Base-by-base conservation (phyloP, 2,113 vertebrate genomes). In the Thomomys bottae region DNA sequence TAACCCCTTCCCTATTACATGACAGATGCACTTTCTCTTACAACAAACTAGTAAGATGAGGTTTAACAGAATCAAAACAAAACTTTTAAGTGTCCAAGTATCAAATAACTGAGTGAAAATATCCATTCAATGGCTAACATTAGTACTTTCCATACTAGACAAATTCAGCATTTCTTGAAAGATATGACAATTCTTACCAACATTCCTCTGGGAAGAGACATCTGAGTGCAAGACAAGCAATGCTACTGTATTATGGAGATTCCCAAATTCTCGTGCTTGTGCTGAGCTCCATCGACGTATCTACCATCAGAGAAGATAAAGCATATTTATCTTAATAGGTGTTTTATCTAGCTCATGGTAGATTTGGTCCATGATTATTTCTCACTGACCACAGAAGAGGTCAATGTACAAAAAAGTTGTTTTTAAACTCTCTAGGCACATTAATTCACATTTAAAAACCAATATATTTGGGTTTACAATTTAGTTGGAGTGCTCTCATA, bases 231-330 rank as follows among this genome's bases (percentile, higher is more conserved):
- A 97, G 87, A 99, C 99, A 67, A 99, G 98, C 30, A 99, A 97
- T 0, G 99, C 98, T 94, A 99, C 98, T 3, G 98, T 99, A 92
- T 98, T 99, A 97, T 99, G 99, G 73, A 99, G 98, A 94, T 99
- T 99, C 49, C 99, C 98, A 95, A 99, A 99, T 96, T 99, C 99
- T 2, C 99, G 98, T 15, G 99, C 99, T 96, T 99, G 99, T 36
- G 99, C 98, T 6, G 99, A 98, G 97, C 98, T 99, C 99, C 99
- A 99, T 26, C 99, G 98, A 15, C 99, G 99, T 89, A 99, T 99
- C 99, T 99, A 95, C 36, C n/a, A 38, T 81, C 54, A 45, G 76
- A 83, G 79, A 90, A 90, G 66, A 80, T 3, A 66, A 8, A 81
- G 86, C 26, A 54, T 1, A 1, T 36, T 8, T 17, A 40, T 18